These are phyloP conservation scores for Drosophila prosaltans DNA, from an alignment of 1,140 invertebrate genomes.

Conservation along the genomic window DNA sequence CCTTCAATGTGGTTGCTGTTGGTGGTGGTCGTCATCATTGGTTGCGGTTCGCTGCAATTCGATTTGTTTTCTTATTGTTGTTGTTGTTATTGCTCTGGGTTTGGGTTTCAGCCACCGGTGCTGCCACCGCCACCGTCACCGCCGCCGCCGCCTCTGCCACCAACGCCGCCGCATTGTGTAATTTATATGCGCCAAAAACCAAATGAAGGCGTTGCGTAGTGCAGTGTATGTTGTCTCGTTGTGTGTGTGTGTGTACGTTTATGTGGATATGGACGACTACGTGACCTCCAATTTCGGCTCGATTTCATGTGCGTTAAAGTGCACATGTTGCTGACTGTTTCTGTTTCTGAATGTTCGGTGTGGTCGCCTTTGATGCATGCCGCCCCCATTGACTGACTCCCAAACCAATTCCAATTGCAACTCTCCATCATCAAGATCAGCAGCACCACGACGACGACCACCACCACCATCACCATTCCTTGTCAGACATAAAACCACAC, in stretches of 20 bases:
- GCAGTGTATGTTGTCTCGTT: not conserved
- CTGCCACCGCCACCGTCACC: too few species aligned
- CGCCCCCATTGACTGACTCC: slow-evolving; percentile 37
- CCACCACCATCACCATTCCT: slow-evolving; percentile 41
- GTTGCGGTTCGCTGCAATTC: slow-evolving; percentile 63
- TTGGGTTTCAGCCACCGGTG: slow-evolving; percentile 26
- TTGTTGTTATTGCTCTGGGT: not conserved
- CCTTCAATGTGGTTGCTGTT: not conserved
- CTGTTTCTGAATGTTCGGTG: slow-evolving; percentile 55
- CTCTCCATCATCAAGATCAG: not conserved
- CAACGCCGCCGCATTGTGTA: slow-evolving; percentile 63
- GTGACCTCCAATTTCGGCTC: slow-evolving; percentile 78
- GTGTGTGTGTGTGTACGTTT: slow-evolving; percentile 19
- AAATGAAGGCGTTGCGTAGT: slow-evolving; percentile 64
- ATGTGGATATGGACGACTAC: slow-evolving; percentile 65
- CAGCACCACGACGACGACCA: not conserved
- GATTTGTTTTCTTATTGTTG: slow-evolving; percentile 55
- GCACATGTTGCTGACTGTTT: slow-evolving; percentile 62
- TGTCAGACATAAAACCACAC: not conserved
- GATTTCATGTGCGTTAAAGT: slow-evolving; percentile 69
- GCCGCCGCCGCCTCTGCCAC: not conserved
- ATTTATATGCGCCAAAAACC: slow-evolving; percentile 67
- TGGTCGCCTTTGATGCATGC: slow-evolving; percentile 71
- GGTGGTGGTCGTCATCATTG: slow-evolving; percentile 34
- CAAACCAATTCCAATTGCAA: slow-evolving; percentile 31